Evolutionary conservation across 2,888 invertebrate species (phyloP).

Genomic region (Hedychridium roseum): DNA sequence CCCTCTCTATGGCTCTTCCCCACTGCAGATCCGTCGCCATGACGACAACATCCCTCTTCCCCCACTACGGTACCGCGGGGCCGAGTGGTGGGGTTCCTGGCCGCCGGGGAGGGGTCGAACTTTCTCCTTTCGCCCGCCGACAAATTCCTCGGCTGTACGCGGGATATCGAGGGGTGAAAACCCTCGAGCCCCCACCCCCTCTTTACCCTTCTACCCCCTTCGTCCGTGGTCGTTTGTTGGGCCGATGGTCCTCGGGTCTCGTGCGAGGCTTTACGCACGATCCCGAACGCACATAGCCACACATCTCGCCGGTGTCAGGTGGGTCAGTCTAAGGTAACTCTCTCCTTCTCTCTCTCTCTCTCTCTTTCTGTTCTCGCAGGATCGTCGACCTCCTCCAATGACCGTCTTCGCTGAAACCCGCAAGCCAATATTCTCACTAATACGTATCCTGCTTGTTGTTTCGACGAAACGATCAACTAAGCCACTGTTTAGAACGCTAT

Average conservation of each 20-base stretch:
- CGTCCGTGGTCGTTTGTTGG: conserved; percentile 22
- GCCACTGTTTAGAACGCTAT: too few species aligned
- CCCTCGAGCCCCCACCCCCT: conserved; percentile 2
- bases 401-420: background rate
- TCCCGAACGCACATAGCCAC: too few species aligned
- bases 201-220: conserved; percentile 4
- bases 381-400: background rate
- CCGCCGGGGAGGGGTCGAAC: conserved; percentile 41
- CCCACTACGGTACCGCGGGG: conserved; percentile 28
- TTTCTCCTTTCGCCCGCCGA: too few species aligned
- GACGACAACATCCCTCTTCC: conserved; percentile 57
- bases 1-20: conserved; percentile 41
- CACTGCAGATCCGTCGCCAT: conserved; percentile 50
- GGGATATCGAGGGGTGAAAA: too few species aligned
- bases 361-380: background rate
- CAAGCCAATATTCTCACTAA: too few species aligned
- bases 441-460: too few species aligned
- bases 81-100: conserved; percentile 45
- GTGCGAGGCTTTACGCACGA: too few species aligned
- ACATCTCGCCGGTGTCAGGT: conserved; percentile 41
- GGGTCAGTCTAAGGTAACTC: conserved; percentile 42
- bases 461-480: too few species aligned
- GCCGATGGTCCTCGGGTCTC: conserved; percentile 15
- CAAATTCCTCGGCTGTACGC: too few species aligned
- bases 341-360: background rate